Percentiles rank a stretch among this genome's conserved stretches.
phyloP scores from a whole-genome alignment of 2,888 invertebrate species.

The Ophion obscuratus region DNA sequence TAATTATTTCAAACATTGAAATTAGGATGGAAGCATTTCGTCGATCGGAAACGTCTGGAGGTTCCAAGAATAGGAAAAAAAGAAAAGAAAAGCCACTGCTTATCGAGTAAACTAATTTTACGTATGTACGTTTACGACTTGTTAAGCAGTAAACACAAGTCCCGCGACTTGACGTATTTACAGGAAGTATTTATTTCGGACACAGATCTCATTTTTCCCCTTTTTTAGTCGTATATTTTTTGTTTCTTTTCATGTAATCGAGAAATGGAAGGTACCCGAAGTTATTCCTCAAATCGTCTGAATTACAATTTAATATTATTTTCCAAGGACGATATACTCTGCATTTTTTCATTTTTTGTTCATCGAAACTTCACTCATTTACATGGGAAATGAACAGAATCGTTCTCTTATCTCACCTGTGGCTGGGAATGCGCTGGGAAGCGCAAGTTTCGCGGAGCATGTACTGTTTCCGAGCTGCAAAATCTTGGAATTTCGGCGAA shows the following conservation, averaged over 20 bases:
- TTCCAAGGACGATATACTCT: neutral
- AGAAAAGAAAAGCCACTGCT: constrained; percentile 12
- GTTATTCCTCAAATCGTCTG: neutral
- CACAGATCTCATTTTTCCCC: neutral
- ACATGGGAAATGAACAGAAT: neutral
- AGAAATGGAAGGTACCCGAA: neutral
- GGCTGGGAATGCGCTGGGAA: neutral
- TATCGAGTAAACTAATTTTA: constrained; percentile 47
- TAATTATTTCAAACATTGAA: neutral
- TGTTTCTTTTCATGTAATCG: neutral
- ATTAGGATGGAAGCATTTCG: neutral
- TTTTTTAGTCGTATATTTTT: constrained; percentile 45
- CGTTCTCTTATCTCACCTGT: neutral
- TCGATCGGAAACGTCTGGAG: neutral
- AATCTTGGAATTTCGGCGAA: no score
- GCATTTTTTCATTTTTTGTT: neutral
- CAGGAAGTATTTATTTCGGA: constrained; percentile 31
- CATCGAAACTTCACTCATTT: neutral
- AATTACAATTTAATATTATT: neutral
- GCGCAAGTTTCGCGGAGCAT: neutral
- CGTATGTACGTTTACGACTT: constrained; percentile 7
- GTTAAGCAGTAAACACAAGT: neutral
- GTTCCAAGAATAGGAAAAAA: constrained; percentile 19
- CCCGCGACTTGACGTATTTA: no score
- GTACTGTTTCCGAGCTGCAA: no score